These are phyloP conservation scores for Hyles vespertilio DNA, from an alignment of 1,140 invertebrate genomes.

Conservation along the genomic window DNA sequence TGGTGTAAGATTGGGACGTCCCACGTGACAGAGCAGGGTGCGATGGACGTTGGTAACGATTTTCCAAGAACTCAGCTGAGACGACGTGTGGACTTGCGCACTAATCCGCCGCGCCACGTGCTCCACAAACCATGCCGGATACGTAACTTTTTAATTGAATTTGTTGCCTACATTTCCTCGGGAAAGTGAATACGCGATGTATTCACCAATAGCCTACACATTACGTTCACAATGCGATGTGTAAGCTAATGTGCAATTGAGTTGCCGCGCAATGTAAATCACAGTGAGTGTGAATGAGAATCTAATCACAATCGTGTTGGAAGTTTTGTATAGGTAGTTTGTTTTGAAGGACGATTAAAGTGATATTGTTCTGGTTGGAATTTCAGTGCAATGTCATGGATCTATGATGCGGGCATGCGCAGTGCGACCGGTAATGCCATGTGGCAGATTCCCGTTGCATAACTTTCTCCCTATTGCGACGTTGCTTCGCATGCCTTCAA, in stretches of 20 bases:
- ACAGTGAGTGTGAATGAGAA: no score
- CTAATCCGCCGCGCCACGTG: conserved; percentile 45
- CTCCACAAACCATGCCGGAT: conserved; percentile 12
- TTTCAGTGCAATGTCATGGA: conserved; percentile 27
- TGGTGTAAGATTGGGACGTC: background rate
- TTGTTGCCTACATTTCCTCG: background rate
- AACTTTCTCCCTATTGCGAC: conserved; percentile 46
- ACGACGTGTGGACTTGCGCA: conserved; percentile 50
- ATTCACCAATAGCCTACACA: no score
- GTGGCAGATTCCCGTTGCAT: conserved; percentile 65
- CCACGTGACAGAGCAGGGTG: conserved; percentile 38
- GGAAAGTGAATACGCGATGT: background rate
- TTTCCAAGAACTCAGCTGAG: conserved; percentile 64
- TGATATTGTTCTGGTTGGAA: background rate
- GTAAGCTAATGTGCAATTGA: no score
- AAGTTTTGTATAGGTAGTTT: no score
- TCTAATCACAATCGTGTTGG: no score
- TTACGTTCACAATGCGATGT: no score
- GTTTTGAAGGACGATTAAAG: no score
- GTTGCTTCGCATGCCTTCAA: conserved; percentile 5
- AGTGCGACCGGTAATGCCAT: conserved; percentile 40
- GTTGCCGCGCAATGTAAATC: no score
- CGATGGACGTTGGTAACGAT: conserved; percentile 56
- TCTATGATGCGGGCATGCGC: conserved; percentile 47
- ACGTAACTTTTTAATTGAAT: conserved; percentile 7